Conservation (phyloP, 2,797 vertebrate species). For the Oryzias sinensis region DNA sequence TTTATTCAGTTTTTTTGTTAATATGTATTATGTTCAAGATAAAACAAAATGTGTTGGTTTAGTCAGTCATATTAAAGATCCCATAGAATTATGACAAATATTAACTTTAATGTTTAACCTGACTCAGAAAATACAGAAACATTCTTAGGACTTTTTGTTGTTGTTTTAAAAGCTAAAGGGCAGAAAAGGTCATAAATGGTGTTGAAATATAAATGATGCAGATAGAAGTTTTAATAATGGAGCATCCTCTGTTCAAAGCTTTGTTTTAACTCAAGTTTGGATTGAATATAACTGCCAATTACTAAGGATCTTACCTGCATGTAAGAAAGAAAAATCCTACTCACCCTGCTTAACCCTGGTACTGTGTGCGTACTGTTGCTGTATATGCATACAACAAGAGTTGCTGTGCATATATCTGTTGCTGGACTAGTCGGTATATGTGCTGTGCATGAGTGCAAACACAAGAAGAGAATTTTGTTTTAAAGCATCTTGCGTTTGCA, state of each 20-base stretch:
- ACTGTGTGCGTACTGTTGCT: constrained; percentile 36
- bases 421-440: constrained; percentile 1
- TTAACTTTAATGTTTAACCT: too few relatives aligned
- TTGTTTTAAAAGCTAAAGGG: too few relatives aligned
- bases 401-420: constrained; percentile 39
- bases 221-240: too few relatives aligned
- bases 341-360: constrained; percentile 67
- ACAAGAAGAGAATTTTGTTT: constrained; percentile 48
- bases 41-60: neutral
- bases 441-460: constrained; percentile 57
- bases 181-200: neutral
- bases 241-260: constrained; percentile 36
- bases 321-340: constrained; percentile 39
- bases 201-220: neutral
- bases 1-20: neutral
- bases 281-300: constrained; percentile 27
- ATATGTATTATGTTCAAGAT: neutral
- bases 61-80: too few relatives aligned
- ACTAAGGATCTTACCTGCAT: constrained; percentile 61
- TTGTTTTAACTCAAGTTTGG: constrained; percentile 11
- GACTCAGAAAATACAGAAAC: too few relatives aligned
- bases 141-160: too few relatives aligned
- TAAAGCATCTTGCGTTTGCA: constrained; percentile 63
- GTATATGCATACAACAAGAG: constrained; percentile 39
- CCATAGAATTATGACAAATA: too few relatives aligned